Evolutionary conservation across 2,888 invertebrate species (phyloP), one percentile per base, ranked within the genome.

Genomic region (Caenorhabditis sp.): DNA sequence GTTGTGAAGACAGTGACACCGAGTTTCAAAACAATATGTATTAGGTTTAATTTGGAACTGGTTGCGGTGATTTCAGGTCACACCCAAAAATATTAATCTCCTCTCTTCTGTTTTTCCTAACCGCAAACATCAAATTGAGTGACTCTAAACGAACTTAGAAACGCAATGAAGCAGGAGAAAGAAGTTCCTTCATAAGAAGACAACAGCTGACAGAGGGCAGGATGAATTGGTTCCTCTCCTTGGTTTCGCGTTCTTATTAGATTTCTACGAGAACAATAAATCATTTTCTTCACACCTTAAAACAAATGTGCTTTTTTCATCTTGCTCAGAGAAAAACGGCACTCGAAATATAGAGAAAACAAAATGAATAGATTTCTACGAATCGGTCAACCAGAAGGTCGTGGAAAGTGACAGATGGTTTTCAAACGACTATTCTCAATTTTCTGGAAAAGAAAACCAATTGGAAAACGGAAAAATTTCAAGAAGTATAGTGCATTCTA

Each of bases 221-320:
- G 66, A 76, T 70, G 35, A 70, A 69, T 63, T 64, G 79, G 56
- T 63, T 56, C 63, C 19, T 47, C 44, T 16, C 16, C 7, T 19
- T 47, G 47, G 79, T 70, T 70, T 79, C 56, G 49, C 70, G 44
- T 47, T 70, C 64, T 70, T 70, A 79, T 79, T 64, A 64, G 70
- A 70, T 79, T 38, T 28, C 56, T 56, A 70, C 26, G 63, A 70
- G 56, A 56, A 72, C 54, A 79, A 79, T 79, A 70, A 79, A 79
- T 79, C 79, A 79, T 59, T 51, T 28, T 19, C 10, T 54, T 70
- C 70, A 70, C 79, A 61, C 79, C 70, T 79, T 61, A 41, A 24
- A 58, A 28, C 35, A 12, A 64, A 73, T 73, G 66, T 59, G 66
- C 44, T 66, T 12, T 64, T 44, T 19, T 26, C 14, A 4, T 41